Conservation (phyloP, 2,888 invertebrate species). For the Dasypogon diadema region DNA sequence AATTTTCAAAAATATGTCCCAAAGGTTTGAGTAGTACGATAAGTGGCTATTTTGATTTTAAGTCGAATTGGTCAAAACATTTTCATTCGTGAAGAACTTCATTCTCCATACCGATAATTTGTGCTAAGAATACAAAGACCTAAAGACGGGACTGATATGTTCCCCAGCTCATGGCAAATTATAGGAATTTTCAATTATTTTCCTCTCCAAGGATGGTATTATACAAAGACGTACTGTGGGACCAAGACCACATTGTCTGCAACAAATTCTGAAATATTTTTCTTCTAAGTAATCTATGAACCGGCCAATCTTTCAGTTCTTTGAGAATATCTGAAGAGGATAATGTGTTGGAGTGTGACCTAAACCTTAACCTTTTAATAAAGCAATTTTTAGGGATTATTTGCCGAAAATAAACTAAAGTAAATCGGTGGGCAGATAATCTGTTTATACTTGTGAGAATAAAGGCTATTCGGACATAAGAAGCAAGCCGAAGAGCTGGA, state of each 20-base stretch:
- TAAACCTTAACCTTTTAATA: slow-evolving; percentile 69
- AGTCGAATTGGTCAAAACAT: slow-evolving; percentile 29
- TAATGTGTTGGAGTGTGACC: slow-evolving; percentile 64
- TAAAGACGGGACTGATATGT: slow-evolving; percentile 37
- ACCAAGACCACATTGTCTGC: neutral
- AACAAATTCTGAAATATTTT: neutral
- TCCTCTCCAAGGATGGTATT: neutral
- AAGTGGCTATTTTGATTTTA: neutral
- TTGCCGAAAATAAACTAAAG: slow-evolving; percentile 54
- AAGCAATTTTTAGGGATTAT: slow-evolving; percentile 68
- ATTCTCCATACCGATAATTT: neutral
- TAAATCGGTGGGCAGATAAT: slow-evolving; percentile 69
- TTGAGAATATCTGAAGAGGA: slow-evolving; percentile 40
- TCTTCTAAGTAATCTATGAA: neutral
- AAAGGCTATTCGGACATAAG: slow-evolving; percentile 49
- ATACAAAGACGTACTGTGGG: neutral
- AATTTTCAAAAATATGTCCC: neutral
- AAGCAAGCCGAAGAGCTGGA: slow-evolving; percentile 50
- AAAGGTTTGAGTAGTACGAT: neutral
- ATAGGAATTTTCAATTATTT: slow-evolving; percentile 51
- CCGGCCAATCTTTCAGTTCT: slow-evolving; percentile 11
- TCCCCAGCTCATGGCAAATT: slow-evolving; percentile 55
- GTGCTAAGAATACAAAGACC: neutral
- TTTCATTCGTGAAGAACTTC: neutral
- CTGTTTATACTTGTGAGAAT: slow-evolving; percentile 65